Evolutionary conservation across 2,113 vertebrate species (phyloP).

Genomic region (Rostratula benghalensis): DNA sequence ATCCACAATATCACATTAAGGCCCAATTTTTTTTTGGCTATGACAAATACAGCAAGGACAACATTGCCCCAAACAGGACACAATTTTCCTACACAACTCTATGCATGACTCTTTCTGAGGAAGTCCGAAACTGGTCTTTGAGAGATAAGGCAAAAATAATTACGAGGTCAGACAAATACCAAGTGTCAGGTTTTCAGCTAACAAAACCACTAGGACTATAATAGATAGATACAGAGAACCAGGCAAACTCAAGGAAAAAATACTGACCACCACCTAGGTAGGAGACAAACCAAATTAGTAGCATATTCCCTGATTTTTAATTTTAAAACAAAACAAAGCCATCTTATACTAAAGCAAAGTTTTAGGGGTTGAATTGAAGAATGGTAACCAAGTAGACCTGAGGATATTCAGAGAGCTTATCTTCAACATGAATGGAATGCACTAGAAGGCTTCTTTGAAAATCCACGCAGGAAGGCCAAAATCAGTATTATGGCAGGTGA

Average conservation of each 20-base stretch:
- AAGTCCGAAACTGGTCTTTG: not conserved
- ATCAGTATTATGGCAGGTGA: not conserved
- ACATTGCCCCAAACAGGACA: not conserved
- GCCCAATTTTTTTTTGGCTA: not conserved
- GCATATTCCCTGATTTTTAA: not conserved
- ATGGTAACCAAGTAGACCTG: not conserved
- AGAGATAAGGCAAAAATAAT: not conserved
- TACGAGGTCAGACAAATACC: not conserved
- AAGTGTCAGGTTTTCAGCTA: not conserved
- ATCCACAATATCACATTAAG: not conserved
- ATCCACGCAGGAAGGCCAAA: not conserved
- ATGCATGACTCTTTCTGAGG: not conserved
- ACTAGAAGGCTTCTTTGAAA: not conserved
- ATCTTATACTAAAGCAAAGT: not conserved
- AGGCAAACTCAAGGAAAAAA: not conserved
- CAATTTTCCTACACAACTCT: not conserved
- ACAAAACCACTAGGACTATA: not conserved
- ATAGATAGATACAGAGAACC: not conserved
- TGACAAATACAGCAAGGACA: not conserved
- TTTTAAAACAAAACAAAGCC: not conserved
- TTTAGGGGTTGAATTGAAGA: not conserved
- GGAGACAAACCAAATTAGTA: not conserved
- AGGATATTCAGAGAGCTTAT: not conserved
- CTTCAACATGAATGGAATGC: not conserved
- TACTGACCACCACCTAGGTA: not conserved